Base-by-base conservation (phyloP, 1,140 invertebrate species). In the Maconellicoccus hirsutus region DNA sequence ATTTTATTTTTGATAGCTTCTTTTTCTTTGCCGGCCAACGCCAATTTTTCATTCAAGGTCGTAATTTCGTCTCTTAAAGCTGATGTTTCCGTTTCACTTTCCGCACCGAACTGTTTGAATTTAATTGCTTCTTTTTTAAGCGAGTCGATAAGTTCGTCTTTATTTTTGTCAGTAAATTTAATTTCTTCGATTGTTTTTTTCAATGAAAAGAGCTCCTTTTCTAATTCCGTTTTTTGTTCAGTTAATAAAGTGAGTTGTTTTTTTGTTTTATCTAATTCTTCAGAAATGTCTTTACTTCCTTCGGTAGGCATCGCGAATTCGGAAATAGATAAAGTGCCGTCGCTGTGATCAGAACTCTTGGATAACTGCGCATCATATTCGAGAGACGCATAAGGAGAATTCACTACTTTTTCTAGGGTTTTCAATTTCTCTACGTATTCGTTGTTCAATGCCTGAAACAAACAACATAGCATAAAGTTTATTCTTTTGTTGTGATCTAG, bases 401-500 rank as follows among this genome's bases (percentile, higher is more conserved):
- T 66, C 2, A 66, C 61, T 2, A 66, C 21, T 4, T 66, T 66
- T 66, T 66, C 61, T 8, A 66, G 16, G 25, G 22, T 23, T 66
- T 66, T 66, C 25, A 66, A 66, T 66, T 66, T 66, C 19, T 66
- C 61, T 25, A 26, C 61, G 16, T 66, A 66, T 66, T 66, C 61
- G 3, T 66, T 19, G 22, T 66, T 66, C 10, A 66, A 19, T 2
- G 61, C 61, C 61, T 66, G 19, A 2, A 59, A 59, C 4, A 59
- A 23, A 66, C 3, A 33, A 12, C 29, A 33, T 33, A 33, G 29
- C 29, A 6, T 33, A 33, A 33, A 33, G 29, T 33, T 33, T 33
- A n/a, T n/a, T n/a, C n/a, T n/a, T n/a, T n/a, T n/a, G n/a, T n/a
- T n/a, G n/a, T n/a, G n/a, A n/a, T n/a, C n/a, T n/a, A n/a, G n/a